Evolutionary conservation across 2,113 vertebrate genomes (phyloP).

Genomic region (Arothron firmamentum): DNA sequence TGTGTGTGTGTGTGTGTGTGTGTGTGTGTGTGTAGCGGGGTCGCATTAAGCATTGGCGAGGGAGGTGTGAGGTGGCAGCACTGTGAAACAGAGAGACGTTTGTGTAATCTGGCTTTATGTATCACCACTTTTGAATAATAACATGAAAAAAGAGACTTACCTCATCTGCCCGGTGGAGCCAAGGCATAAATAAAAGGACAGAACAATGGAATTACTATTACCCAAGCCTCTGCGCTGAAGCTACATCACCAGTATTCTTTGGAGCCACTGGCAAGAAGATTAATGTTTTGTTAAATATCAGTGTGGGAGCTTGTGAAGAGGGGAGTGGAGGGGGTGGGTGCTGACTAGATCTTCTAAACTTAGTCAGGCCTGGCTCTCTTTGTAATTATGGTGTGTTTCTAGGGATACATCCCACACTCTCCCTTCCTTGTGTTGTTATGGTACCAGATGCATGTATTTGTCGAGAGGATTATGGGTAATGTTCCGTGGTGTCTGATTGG

Average conservation of each 20-base stretch:
- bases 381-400: constrained; percentile 80
- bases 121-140: constrained; percentile 98
- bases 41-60: constrained; percentile 65
- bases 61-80: constrained; percentile 81
- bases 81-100: constrained; percentile 96
- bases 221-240: constrained; percentile 77
- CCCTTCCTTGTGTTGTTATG: constrained; percentile 64
- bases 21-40: constrained; percentile 38
- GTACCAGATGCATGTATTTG: constrained; percentile 68
- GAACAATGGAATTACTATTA: constrained; percentile 99
- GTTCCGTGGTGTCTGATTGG: constrained; percentile 62
- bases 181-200: constrained; percentile 92
- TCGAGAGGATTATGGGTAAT: constrained; percentile 66
- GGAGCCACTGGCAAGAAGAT: constrained; percentile 99
- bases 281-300: constrained; percentile 99
- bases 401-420: constrained; percentile 71
- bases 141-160: constrained; percentile 94
- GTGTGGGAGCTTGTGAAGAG: constrained; percentile 90
- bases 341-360: constrained; percentile 90
- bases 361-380: constrained; percentile 78
- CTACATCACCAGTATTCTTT: constrained; percentile 94
- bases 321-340: constrained; percentile 37
- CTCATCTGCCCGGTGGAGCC: constrained; percentile 98
- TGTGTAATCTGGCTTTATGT: constrained; percentile 97
- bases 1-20: neutral